phyloP scores from a whole-genome alignment of 2,113 vertebrate species.

The Myrmecophaga tridactyla region DNA sequence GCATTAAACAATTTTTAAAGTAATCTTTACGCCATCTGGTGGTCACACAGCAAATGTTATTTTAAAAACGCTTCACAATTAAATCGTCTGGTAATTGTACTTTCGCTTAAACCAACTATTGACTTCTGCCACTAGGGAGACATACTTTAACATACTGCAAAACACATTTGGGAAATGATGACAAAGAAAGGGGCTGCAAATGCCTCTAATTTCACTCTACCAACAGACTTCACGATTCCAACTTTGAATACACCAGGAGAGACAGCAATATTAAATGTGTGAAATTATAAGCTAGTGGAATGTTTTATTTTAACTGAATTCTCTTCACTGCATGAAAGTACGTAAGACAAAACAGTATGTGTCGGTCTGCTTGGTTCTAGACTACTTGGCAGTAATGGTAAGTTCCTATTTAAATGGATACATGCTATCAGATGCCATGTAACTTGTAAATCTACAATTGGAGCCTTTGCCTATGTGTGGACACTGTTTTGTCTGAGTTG shows the following conservation, averaged over 20 bases:
- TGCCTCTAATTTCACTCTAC: background rate
- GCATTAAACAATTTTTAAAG: slow-evolving; percentile 17
- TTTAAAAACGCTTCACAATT: slow-evolving; percentile 13
- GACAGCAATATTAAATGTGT: background rate
- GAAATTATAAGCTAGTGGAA: background rate
- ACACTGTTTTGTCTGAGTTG: background rate
- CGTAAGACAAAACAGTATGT: background rate
- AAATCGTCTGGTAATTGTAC: background rate
- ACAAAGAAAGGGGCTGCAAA: background rate
- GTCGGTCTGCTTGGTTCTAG: background rate
- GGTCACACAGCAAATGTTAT: slow-evolving; percentile 49
- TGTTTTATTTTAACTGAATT: background rate
- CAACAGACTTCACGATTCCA: background rate
- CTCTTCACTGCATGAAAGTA: background rate
- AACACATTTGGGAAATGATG: background rate
- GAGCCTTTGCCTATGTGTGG: background rate
- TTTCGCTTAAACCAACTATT: background rate
- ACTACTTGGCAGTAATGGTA: background rate
- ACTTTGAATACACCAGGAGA: background rate
- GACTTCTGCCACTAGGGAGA: background rate
- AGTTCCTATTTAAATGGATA: too few relatives aligned
- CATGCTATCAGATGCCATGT: background rate
- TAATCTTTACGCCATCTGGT: slow-evolving; percentile 71
- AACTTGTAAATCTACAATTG: background rate
- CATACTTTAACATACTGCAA: background rate